Base-by-base conservation (phyloP, 1,140 invertebrate species). In the Panagrolaimus sp. region DNA sequence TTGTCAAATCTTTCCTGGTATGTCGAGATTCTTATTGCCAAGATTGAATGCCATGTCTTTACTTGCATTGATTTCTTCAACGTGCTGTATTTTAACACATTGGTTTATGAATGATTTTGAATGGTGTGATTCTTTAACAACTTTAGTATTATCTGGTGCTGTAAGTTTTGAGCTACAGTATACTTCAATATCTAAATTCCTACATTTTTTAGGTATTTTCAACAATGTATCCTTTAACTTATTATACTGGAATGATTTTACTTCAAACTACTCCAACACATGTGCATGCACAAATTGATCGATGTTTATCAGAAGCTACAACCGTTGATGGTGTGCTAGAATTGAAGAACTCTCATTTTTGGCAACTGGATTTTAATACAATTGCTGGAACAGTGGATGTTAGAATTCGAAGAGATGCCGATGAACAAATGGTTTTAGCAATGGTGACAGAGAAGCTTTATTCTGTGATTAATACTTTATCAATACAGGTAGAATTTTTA, bases 321-420 rank as follows among this genome's bases (percentile, higher is more conserved):
- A 88, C 87, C 63, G 85, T 90, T 52, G 89, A 90, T 79, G 89
- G 89, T 28, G 89, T 90, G 43, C 79, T 90, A 14, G 89, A 90
- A 79, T 88, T 90, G 73, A 83, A 87, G 76, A 87, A 89, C 81
- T 88, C 89, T 77, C 86, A 88, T 77, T 90, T 89, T 76, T 90
- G 89, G 89, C 88, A 88, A n/a, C 77, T 89, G 15, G 88, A 88
- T 64, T 89, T 89, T 83, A 88, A 87, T 32, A 85, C 85, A 77
- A 77, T 81, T 67, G 79, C 70, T 65, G 68, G 75, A 44, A 63
- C 73, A 12, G 70, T 76, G 12, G 68, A 73, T 67, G 80, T 71
- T n/a, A 81, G 89, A 43, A 85, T 89, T 3, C 78, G 88, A 65
- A 80, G 88, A 44, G 88, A 89, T 82, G 89, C 88, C 6, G 86